Evolutionary conservation across 2,113 vertebrate genomes (phyloP).

Genomic region (Dicrurus megarhynchus): DNA sequence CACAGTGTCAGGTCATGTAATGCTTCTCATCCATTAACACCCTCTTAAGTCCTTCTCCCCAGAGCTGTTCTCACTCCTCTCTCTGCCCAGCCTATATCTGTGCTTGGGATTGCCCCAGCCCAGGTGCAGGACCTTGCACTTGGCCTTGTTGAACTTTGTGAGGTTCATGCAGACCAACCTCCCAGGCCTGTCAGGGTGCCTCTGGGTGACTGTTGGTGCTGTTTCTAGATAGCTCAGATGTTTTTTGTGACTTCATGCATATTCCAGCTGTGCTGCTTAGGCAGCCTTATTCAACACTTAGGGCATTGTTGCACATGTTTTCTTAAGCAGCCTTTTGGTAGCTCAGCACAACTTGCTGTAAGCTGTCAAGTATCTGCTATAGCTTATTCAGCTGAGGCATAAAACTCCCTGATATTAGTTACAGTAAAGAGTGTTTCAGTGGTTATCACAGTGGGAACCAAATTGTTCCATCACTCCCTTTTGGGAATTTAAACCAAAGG

Average conservation of each 20-base stretch:
- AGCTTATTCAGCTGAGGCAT: not conserved
- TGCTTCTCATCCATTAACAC: not conserved
- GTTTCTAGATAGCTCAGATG: not conserved
- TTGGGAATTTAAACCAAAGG: not conserved
- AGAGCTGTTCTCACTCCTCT: too few relatives aligned
- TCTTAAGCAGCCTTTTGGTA: not conserved
- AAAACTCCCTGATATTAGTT: not conserved
- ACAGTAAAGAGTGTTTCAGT: not conserved
- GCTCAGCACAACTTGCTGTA: not conserved
- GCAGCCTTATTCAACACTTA: not conserved
- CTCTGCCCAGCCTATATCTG: not conserved
- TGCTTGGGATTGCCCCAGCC: not conserved
- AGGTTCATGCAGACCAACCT: not conserved
- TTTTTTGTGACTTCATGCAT: not conserved
- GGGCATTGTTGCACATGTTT: not conserved
- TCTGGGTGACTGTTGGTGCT: not conserved
- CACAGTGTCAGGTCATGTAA: too few relatives aligned
- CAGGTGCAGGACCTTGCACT: not conserved
- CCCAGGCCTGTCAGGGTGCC: not conserved
- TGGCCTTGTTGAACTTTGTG: not conserved
- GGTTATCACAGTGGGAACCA: not conserved
- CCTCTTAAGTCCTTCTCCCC: not conserved
- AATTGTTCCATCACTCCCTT: not conserved
- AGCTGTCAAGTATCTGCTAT: not conserved
- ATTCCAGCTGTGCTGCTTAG: not conserved